Percentiles rank a stretch among this genome's conserved stretches.
phyloP scores from a whole-genome alignment of 1,140 invertebrate genomes.

The Leptestheria dahalacensis region DNA sequence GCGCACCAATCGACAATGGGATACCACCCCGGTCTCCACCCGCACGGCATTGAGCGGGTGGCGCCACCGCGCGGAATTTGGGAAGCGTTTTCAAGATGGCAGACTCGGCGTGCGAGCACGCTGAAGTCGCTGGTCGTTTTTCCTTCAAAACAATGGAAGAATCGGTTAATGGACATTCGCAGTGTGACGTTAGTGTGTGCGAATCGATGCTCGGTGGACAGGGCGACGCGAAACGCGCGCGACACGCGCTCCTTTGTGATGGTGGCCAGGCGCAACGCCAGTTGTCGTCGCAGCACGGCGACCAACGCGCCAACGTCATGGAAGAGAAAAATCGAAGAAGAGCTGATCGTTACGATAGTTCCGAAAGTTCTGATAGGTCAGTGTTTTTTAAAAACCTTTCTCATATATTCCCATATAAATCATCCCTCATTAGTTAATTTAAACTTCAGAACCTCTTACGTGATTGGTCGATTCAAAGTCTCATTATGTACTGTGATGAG shows the following conservation, averaged over 20 bases:
- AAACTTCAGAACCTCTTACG: not conserved
- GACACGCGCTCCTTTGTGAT: not conserved
- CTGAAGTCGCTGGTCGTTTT: not conserved
- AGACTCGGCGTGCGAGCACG: conserved; percentile 1
- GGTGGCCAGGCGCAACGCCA: not conserved
- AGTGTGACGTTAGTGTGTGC: not conserved
- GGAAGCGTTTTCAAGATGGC: conserved; percentile 9
- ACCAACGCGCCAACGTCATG: not conserved
- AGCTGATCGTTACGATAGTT: conserved; percentile 13
- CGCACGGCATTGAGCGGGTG: no score
- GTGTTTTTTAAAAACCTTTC: not conserved
- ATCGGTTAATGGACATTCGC: not conserved
- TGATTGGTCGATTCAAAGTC: not conserved
- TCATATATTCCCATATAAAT: no score
- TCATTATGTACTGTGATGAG: no score
- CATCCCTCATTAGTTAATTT: not conserved
- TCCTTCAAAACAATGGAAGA: not conserved
- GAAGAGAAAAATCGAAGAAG: conserved; percentile 13
- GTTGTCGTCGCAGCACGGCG: not conserved
- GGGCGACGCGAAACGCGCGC: conserved; percentile 2
- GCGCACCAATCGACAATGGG: no score
- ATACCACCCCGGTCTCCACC: no score
- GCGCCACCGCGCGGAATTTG: no score
- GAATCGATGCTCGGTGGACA: not conserved
- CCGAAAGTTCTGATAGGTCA: conserved; percentile 15